Conservation (phyloP, 2,797 vertebrate genomes). For the Notamacropus eugenii region DNA sequence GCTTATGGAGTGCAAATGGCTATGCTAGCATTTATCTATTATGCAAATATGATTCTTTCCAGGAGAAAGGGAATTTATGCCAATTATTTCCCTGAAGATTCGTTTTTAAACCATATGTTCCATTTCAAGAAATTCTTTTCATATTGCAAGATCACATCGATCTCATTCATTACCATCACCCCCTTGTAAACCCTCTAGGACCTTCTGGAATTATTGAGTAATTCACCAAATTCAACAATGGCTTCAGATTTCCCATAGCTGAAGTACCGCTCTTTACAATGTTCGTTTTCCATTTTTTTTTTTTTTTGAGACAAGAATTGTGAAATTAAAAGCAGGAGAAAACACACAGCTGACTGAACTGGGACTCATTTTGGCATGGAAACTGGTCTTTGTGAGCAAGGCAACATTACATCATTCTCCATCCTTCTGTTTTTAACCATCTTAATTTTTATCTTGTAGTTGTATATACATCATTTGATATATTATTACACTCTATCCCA, state of each 20-base stretch:
- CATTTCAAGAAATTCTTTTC: constrained; percentile 73
- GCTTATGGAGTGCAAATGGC: constrained; percentile 65
- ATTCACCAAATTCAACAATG: constrained; percentile 77
- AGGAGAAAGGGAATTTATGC: constrained; percentile 55
- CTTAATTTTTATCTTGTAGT: background rate
- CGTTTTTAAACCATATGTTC: constrained; percentile 66
- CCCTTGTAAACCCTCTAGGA: constrained; percentile 54
- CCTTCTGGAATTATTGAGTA: constrained; percentile 69
- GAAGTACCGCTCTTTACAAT: constrained; percentile 66
- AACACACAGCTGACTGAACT: constrained; percentile 43
- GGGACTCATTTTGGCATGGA: constrained; percentile 61
- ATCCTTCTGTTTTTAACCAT: constrained; percentile 25
- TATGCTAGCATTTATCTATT: constrained; percentile 55
- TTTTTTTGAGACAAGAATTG: constrained; percentile 50
- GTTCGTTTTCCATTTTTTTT: constrained; percentile 56
- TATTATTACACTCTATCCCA: constrained; percentile 13
- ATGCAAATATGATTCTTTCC: constrained; percentile 74
- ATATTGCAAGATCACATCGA: constrained; percentile 68
- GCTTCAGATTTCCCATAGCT: constrained; percentile 66
- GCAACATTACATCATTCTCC: constrained; percentile 40
- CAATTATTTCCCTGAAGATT: constrained; percentile 77
- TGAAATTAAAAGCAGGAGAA: constrained; percentile 59
- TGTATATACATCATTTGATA: constrained; percentile 25
- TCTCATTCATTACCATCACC: constrained; percentile 74
- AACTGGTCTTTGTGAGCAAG: constrained; percentile 37